Evolutionary conservation across 2,888 invertebrate genomes (phyloP), one percentile per base, ranked within the genome.

Genomic region (Dyspetes luteomarginatus): DNA sequence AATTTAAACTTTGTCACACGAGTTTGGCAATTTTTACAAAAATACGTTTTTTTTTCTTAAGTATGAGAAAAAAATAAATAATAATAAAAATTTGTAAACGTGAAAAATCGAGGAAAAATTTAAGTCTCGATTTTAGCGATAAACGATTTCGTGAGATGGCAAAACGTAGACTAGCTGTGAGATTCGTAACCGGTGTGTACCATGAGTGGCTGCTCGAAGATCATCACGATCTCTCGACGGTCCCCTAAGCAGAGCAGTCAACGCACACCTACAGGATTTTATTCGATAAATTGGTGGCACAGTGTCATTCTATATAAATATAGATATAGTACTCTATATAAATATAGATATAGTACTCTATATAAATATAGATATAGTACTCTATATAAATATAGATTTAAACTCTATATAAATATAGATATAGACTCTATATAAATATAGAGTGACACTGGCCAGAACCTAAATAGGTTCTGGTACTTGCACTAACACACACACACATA

Each of bases 221-320:
- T 83, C 84, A 81, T 85, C 65, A 74, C 85, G 71, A 73, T 85
- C 82, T 73, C 62, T 58, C 58, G 74, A 58, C 85, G 81, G 88
- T 88, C 86, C 89, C 90, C 88, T 87, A 87, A 83, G 75, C 48
- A 67, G 64, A 58, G 71, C 36, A 17, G n/a, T 45, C 75, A 81
- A 87, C 87, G 88, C 88, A 88, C 88, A 89, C 88, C 89, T 90
- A 89, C 86, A 87, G 88, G 85, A 89, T 81, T n/a, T 86, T 89
- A 89, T 90, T 90, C 89, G 87, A 90, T 89, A 88, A 90, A 91
- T 91, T 91, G 90, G 86, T 90, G 89, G 89, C 88, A 89, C 88
- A 90, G 88, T 91, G 90, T 91, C 91, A 91, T 87, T 90, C 90
- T 91, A 91, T 89, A 90, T 90, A n/a, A n/a, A n/a, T n/a, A n/a